Evolutionary conservation across 2,113 vertebrate species (phyloP).

Genomic region (Lophotis ruficrista): DNA sequence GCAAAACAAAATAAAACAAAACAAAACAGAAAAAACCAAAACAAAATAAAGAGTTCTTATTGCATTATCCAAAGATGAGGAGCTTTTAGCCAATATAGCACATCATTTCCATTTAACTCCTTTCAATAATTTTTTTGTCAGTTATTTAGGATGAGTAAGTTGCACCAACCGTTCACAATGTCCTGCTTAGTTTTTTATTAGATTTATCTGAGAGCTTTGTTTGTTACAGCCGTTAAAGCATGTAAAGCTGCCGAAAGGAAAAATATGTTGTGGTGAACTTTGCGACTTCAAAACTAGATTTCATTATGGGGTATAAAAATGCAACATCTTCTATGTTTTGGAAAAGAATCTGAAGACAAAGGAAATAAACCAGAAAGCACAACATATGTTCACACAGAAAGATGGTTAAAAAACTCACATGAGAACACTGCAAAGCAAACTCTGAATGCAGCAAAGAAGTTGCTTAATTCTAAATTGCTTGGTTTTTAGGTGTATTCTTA

Average conservation of each 20-base stretch:
- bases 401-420: background rate
- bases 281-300: background rate
- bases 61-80: background rate
- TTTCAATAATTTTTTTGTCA: background rate
- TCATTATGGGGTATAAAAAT: background rate
- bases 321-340: background rate
- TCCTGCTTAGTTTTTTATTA: background rate
- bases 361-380: background rate
- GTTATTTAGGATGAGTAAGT: background rate
- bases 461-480: background rate
- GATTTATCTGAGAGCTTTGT: background rate
- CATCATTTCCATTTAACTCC: background rate
- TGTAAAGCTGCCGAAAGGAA: background rate
- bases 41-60: background rate
- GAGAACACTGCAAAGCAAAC: background rate
- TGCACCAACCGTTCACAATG: background rate
- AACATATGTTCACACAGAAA: accelerated
- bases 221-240: background rate
- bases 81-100: background rate
- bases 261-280: background rate
- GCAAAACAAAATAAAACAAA: too few species aligned
- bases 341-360: background rate
- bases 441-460: background rate
- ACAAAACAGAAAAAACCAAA: background rate
- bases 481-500: background rate